Conservation (phyloP, 2,797 vertebrate genomes). For the Takifugu rubripes region DNA sequence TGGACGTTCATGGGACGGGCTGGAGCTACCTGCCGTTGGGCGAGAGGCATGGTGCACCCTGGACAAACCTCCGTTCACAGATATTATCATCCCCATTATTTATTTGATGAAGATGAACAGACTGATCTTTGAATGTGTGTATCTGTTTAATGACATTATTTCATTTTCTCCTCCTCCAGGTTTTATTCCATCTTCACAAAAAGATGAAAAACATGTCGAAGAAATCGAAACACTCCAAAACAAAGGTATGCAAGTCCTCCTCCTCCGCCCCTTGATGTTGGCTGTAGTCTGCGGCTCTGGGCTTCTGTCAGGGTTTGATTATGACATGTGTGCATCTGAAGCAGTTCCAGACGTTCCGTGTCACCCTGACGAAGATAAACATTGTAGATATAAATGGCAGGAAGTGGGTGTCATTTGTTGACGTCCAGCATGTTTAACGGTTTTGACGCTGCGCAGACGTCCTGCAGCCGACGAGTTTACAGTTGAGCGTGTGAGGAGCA, state of each 20-base stretch:
- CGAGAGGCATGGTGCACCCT: no score
- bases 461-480: constrained; percentile 20
- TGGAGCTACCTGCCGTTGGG: no score
- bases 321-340: no score
- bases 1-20: no score
- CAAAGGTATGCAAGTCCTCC: constrained; percentile 72
- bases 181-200: constrained; percentile 83
- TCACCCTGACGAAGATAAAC: no score
- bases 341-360: no score
- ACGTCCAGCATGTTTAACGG: constrained; percentile 3
- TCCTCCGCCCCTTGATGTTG: not conserved
- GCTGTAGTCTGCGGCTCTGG: not conserved
- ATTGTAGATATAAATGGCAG: not conserved
- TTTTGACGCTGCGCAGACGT: constrained; percentile 18
- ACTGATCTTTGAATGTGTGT: not conserved
- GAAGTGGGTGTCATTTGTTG: not conserved
- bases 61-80: no score
- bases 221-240: constrained; percentile 82
- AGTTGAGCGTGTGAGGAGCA: constrained; percentile 28
- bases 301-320: not conserved
- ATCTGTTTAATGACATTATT: not conserved
- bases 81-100: no score
- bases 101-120: not conserved
- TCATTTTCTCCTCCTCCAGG: constrained; percentile 20
- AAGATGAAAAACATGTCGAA: constrained; percentile 87